Evolutionary conservation across 2,113 vertebrate genomes (phyloP).

Genomic region (Melanerpes aurifrons): DNA sequence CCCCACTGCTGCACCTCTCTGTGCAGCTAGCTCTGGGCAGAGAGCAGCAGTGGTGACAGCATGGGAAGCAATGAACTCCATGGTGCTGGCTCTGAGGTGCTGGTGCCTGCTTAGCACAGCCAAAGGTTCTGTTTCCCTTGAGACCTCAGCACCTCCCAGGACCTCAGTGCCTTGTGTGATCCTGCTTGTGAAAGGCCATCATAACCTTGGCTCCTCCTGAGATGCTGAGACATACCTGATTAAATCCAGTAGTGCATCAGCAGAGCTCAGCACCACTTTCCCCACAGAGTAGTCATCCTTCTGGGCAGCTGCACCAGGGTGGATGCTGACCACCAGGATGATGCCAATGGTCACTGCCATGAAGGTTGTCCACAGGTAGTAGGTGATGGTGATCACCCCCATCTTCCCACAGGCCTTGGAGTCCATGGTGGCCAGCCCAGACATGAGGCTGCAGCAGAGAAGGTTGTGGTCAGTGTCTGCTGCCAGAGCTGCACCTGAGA

Average conservation of each 20-base stretch:
- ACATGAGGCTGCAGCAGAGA: conserved; percentile 83
- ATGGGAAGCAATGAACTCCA: accelerated
- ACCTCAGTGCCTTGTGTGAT: not conserved
- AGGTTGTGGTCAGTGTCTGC: not conserved
- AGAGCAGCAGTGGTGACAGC: not conserved
- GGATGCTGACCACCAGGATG: conserved; percentile 84
- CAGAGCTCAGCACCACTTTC: conserved; percentile 86
- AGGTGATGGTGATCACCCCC: conserved; percentile 89
- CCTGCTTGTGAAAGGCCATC: not conserved
- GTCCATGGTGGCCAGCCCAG: conserved; percentile 89
- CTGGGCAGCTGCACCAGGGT: conserved; percentile 84
- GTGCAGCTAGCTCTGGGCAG: not conserved
- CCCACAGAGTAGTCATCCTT: conserved; percentile 79
- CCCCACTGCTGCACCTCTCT: not conserved
- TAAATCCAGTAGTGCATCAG: conserved; percentile 87
- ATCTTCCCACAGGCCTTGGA: conserved; percentile 86
- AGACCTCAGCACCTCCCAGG: not conserved
- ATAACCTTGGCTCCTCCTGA: not conserved
- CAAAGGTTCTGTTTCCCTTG: accelerated
- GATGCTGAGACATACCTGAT: conserved; percentile 76
- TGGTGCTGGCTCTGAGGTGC: accelerated
- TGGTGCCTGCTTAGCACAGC: not conserved
- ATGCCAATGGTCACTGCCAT: conserved; percentile 87
- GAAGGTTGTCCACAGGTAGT: conserved; percentile 93
- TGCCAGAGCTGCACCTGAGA: not conserved